Evolutionary conservation across 2,113 vertebrate genomes (phyloP), one percentile per base, ranked within the genome.

Genomic region (Archocentrus centrarchus): DNA sequence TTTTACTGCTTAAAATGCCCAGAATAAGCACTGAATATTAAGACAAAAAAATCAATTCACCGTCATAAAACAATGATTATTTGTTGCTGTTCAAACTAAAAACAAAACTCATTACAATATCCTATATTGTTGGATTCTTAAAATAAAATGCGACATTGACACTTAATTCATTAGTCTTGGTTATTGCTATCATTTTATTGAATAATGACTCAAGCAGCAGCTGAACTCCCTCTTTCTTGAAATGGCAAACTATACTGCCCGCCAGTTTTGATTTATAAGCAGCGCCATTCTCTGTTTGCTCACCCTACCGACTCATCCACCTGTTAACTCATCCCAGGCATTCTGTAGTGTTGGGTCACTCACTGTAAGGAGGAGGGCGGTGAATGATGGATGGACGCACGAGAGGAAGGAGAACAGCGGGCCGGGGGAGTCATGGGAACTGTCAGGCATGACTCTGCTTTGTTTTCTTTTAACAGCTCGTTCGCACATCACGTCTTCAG

Each of bases 401-500:
- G 6, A 86, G 88, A 86, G 84, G 84, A 92, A 84, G 86, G 85
- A 86, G 86, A 79, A 75, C 6, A 50, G 76, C 82, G 70, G 85
- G 86, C 24, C 2, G 59, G 13, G 68, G 85, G 88, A 93, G 86
- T 92, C 92, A 88, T 96, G 95, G 93, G 96, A 96, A 96, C 87
- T 87, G 88, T 47, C 66, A 82, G 91, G 88, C 90, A 94, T 87
- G 90, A 95, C 95, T 93, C 70, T 58, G 94, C 94, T 94, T 94
- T 94, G 92, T 94, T 94, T 94, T 95, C 90, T 95, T 96, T 95
- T 93, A 94, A 92, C 92, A 93, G 91, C 95, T 96, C 94, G 81
- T 96, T 88, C 81, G 87, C 95, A 94, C 92, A 94, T 96, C 94
- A 92, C 91, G 90, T 94, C 94, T 94, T 96, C 93, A 91, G 89